These are phyloP conservation scores for Flexamia atlantica DNA, from an alignment of 2,888 invertebrate genomes.

Conservation along the genomic window DNA sequence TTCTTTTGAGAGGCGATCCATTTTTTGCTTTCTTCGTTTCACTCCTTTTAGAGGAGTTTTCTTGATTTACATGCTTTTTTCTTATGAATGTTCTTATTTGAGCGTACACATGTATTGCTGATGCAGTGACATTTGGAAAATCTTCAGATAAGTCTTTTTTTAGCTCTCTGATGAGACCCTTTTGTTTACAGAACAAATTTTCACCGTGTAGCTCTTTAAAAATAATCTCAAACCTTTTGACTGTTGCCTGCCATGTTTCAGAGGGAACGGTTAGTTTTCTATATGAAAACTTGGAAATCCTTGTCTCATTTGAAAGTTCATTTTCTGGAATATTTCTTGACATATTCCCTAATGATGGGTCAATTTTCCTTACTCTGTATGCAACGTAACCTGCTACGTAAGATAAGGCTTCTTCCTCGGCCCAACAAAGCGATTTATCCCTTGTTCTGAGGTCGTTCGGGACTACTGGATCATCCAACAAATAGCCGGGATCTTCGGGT, in stretches of 20 bases:
- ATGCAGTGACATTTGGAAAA: neutral
- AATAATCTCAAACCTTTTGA: neutral
- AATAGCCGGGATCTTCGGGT: neutral
- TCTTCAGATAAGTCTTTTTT: neutral
- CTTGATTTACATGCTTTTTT: too few species aligned
- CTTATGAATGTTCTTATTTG: too few species aligned
- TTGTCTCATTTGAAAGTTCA: neutral
- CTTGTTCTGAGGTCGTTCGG: neutral
- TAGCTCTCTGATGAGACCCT: neutral
- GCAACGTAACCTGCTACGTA: slow-evolving; percentile 27
- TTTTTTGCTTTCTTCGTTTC: slow-evolving; percentile 5
- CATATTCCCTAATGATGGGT: slow-evolving; percentile 7
- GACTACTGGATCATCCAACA: neutral
- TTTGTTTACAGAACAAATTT: neutral
- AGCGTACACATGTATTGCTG: neutral
- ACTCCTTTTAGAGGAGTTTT: too few species aligned
- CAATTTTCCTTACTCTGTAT: neutral
- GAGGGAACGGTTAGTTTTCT: slow-evolving; percentile 1
- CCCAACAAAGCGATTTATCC: neutral
- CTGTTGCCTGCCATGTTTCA: slow-evolving; percentile 19
- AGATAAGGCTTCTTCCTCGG: slow-evolving; percentile 31
- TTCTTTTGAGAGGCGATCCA: neutral
- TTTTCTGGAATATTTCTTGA: neutral
- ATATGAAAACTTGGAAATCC: neutral
- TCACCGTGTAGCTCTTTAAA: slow-evolving; percentile 12